Base-by-base conservation (phyloP, 2,797 vertebrate genomes). In the Gallinago solitaria region DNA sequence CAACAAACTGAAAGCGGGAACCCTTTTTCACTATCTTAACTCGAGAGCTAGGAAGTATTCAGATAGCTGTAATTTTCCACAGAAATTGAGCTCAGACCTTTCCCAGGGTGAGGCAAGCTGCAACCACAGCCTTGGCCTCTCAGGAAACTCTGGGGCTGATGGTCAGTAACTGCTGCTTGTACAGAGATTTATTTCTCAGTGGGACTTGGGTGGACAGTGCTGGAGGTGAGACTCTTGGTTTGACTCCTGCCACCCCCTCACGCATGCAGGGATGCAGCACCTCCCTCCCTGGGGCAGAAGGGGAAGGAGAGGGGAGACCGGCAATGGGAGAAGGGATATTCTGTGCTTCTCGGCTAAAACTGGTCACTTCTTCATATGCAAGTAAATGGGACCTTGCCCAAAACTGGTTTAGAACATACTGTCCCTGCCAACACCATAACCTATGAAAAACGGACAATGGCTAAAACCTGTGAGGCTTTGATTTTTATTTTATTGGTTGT, bases 181-280 rank as follows among this genome's bases (percentile, higher is more conserved):
- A 28, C 32, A 43, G 57, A 32, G 59, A 78, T 91, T 74, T 64
- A 47, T 57, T 71, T 61, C 37, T 71, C 23, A 0, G 0, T 13
- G 33, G 45, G 21, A 27, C 14, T 64, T 53, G 65, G 65, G 48
- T 59, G 65, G 21, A 35, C 54, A 67, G 37, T 48, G 67, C 39
- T 56, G 67, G 81, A 65, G 77, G 81, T 27, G 77, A 70, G 57
- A 50, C 35, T 75, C 23, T 48, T n/a, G 45, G n/a, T 37, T 39
- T 37, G 67, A 15, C 4, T 65, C 69, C 43, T 60, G 45, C 16
- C 37, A 2, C 21, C 35, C 37, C 83, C 48, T 33, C 48, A 28
- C 9, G 2, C 8, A 9, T 1, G 2, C 43, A 47, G 43, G 0
- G 2, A n/a, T 16, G 33, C 33, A 43, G 37, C 17, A 21, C 16